These are phyloP conservation scores for Drosophila lini DNA, from an alignment of 1,140 invertebrate species.

Conservation along the genomic window DNA sequence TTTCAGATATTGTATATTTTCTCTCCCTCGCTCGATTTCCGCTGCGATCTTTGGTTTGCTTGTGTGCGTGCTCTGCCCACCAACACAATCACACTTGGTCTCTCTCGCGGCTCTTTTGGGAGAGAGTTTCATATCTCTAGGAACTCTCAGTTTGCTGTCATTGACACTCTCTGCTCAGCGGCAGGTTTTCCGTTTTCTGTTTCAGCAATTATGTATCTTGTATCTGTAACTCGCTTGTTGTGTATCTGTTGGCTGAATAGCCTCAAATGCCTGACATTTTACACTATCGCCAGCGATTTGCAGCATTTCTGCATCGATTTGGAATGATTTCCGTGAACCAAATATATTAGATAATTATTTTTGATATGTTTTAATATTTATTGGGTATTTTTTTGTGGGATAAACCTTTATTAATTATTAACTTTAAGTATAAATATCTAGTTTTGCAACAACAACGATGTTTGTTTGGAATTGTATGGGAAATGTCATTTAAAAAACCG, in stretches of 20 bases:
- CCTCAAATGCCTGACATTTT: slow-evolving; percentile 74
- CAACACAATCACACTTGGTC: slow-evolving; percentile 22
- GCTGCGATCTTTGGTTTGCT: slow-evolving; percentile 40
- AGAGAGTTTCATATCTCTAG: background rate
- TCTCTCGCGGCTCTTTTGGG: slow-evolving; percentile 10
- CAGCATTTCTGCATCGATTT: slow-evolving; percentile 22
- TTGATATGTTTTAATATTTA: background rate
- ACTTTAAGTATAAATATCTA: background rate
- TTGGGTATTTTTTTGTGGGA: background rate
- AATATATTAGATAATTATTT: background rate
- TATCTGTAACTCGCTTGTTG: slow-evolving; percentile 71
- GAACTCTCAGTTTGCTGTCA: slow-evolving; percentile 43
- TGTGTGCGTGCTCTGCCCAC: slow-evolving; percentile 65
- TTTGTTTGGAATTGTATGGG: background rate
- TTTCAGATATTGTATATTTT: slow-evolving; percentile 26
- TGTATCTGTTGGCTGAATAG: slow-evolving; percentile 62
- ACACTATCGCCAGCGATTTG: slow-evolving; percentile 61
- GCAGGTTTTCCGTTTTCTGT: slow-evolving; percentile 62
- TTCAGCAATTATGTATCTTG: slow-evolving; percentile 79
- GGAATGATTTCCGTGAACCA: background rate
- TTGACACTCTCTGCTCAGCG: slow-evolving; percentile 64
- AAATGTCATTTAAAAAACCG: background rate
- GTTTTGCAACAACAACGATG: background rate
- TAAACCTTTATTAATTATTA: background rate
- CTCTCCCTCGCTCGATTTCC: slow-evolving; percentile 43